A percentile compares a stretch with the other conserved stretches of the same genome.
Evolutionary conservation across 2,113 vertebrate species (phyloP).

Genomic region (Limnothrissa miodon): DNA sequence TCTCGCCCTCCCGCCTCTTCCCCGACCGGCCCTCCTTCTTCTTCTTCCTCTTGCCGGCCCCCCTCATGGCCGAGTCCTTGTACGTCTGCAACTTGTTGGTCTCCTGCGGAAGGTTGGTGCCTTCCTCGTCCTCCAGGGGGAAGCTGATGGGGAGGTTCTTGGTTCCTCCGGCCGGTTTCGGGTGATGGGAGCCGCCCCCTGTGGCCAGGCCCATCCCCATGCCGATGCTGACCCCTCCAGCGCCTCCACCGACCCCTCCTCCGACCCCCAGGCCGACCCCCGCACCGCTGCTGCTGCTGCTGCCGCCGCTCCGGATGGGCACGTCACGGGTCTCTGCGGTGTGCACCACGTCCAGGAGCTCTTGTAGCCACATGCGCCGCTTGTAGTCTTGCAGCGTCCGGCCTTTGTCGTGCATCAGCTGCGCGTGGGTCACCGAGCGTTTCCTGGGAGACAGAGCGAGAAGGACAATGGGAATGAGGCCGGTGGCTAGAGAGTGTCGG

Average conservation of each 20-base stretch:
- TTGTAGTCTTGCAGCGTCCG: conserved; percentile 87
- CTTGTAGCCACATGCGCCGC: conserved; percentile 88
- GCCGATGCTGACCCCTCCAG: conserved; percentile 26
- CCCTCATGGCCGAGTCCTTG: conserved; percentile 81
- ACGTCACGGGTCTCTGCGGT: conserved; percentile 84
- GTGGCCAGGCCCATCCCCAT: conserved; percentile 42
- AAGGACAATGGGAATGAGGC: background rate
- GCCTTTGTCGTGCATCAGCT: conserved; percentile 94
- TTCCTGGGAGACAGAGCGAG: conserved; percentile 66
- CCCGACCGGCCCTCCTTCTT: conserved; percentile 89
- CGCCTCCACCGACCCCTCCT: conserved; percentile 27
- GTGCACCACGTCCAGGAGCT: conserved; percentile 89
- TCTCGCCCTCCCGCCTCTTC: conserved; percentile 88
- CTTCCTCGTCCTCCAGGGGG: conserved; percentile 77
- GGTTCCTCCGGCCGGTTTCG: conserved; percentile 82
- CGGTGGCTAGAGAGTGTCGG: background rate
- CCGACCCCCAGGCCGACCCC: conserved; percentile 30
- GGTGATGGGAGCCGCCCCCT: conserved; percentile 70
- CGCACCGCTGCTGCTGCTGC: conserved; percentile 44
- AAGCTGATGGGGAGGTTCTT: conserved; percentile 85
- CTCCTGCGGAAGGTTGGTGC: conserved; percentile 85
- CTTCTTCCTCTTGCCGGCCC: conserved; percentile 76
- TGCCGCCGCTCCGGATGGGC: conserved; percentile 53
- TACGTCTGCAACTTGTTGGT: conserved; percentile 88
- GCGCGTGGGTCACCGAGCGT: conserved; percentile 92